These are phyloP conservation scores for Pelagia noctiluca DNA, from an alignment of 30 jellyfish, hydroid and myxozoan genomes.

Conservation along the genomic window DNA sequence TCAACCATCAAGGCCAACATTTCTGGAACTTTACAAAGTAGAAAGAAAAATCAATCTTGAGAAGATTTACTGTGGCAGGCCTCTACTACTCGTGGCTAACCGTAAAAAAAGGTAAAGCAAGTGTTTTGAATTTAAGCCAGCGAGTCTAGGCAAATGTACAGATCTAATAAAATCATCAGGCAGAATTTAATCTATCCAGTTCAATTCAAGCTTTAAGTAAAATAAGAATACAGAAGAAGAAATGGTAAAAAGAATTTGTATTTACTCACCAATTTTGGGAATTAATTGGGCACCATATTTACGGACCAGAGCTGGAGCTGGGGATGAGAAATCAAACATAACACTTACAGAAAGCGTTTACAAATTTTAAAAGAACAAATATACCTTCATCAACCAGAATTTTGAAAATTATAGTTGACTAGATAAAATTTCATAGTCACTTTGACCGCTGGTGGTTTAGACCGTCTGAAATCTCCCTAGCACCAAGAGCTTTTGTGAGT, in stretches of 20 bases:
- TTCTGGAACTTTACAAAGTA: constrained; percentile 83
- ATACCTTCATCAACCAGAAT: not conserved
- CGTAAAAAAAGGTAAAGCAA: no score
- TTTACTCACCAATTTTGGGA: constrained; percentile 71
- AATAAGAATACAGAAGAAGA: not conserved
- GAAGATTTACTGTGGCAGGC: not conserved
- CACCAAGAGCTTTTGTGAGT: no score
- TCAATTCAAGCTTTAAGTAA: not conserved
- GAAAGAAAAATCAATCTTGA: not conserved
- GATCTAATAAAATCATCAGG: not conserved
- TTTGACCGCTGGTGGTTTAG: no score
- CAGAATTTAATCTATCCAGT: not conserved
- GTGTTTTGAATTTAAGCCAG: not conserved
- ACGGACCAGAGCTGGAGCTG: constrained; percentile 76
- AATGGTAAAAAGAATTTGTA: not conserved
- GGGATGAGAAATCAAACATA: constrained; percentile 7
- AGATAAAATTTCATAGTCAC: no score
- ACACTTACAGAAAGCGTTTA: not conserved
- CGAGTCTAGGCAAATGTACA: not conserved
- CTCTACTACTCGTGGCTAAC: not conserved
- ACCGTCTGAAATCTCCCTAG: no score
- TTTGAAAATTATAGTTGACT: no score
- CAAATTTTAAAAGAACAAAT: not conserved
- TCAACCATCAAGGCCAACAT: constrained; percentile 98
- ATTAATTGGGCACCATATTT: constrained; percentile 55